Evolutionary conservation across 2,888 invertebrate genomes (phyloP), one percentile per base, ranked within the genome.

Genomic region (Mamestra brassicae): DNA sequence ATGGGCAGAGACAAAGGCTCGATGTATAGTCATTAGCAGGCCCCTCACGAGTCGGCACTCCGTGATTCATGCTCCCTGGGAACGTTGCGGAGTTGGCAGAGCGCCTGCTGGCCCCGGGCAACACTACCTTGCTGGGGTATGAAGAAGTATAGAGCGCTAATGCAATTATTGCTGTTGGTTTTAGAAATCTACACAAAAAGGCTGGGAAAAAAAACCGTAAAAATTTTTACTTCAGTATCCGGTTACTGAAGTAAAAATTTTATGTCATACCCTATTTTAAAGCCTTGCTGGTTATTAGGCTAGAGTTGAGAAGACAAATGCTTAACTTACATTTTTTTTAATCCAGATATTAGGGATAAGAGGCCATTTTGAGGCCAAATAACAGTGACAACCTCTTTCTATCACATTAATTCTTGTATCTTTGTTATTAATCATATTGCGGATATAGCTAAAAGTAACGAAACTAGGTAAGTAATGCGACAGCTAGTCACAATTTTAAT

Each of bases 31-130:
- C 85, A 89, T 90, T 91, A 89, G 87, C 81, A 93, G 80, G 84
- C 90, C 66, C 85, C 90, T 91, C 93, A 92, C 92, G 91, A 91
- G 80, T 82, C 83, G 73, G 86, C 84, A 76, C 81, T 89, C 71
- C 76, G 80, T 87, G 86, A 87, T 85, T 87, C 86, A 86, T 75
- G 71, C 71, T 76, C 78, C 86, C 86, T 85, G 86, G 84, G 87
- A 86, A 86, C 81, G 78, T 45, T 73, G 63, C 58, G 55, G 65
- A 70, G 70, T 85, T 83, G 81, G 87, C 87, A 84, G 64, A 55
- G 70, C 78, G 87, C 86, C 78, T 85, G 72, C 82, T 85, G 74
- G 79, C 87, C 84, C 45, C 69, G 38, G 85, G 81, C 87, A 65
- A 58, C 64, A 38, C 13, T 34, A 54, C 55, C 52, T 26, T 17